These are phyloP conservation scores for Thymelicus lineola DNA, from an alignment of 2,888 invertebrate genomes.

Conservation along the genomic window DNA sequence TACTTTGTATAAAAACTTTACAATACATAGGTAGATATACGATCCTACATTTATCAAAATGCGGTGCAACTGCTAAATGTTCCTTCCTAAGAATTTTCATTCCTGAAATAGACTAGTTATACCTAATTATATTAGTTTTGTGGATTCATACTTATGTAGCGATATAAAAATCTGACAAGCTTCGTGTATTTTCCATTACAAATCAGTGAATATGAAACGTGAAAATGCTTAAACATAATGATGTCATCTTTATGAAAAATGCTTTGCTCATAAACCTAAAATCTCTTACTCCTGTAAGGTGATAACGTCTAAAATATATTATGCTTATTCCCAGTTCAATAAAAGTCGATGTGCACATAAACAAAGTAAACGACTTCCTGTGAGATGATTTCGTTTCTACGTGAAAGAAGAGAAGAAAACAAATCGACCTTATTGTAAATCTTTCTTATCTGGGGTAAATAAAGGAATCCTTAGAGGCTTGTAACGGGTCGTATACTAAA, in stretches of 20 bases:
- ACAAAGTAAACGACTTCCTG: constrained; percentile 34
- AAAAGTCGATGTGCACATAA: constrained; percentile 30
- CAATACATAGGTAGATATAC: too few relatives aligned
- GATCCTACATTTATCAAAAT: too few relatives aligned
- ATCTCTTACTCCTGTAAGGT: constrained; percentile 18
- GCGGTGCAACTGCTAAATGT: too few relatives aligned
- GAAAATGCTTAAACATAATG: too few relatives aligned
- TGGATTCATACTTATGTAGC: too few relatives aligned
- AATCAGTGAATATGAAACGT: too few relatives aligned
- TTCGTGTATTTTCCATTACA: too few relatives aligned
- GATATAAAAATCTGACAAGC: too few relatives aligned
- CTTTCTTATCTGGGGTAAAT: constrained; percentile 54
- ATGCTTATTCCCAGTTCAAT: constrained; percentile 34
- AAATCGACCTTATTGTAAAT: constrained; percentile 50
- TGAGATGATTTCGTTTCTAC: constrained; percentile 42
- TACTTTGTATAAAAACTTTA: too few relatives aligned
- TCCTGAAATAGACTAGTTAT: too few relatives aligned
- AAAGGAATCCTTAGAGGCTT: constrained; percentile 62
- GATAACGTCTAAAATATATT: constrained; percentile 31
- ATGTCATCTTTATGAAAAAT: background rate
- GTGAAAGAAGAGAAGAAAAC: constrained; percentile 32
- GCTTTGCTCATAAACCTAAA: constrained; percentile 17
- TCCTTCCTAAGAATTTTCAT: too few relatives aligned
- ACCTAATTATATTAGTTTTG: too few relatives aligned
- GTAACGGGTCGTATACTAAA: constrained; percentile 65